A percentile compares a stretch with the other conserved stretches of the same genome.
Conservation (phyloP, 2,113 vertebrate species). For the Beaufortia kweichowensis region DNA sequence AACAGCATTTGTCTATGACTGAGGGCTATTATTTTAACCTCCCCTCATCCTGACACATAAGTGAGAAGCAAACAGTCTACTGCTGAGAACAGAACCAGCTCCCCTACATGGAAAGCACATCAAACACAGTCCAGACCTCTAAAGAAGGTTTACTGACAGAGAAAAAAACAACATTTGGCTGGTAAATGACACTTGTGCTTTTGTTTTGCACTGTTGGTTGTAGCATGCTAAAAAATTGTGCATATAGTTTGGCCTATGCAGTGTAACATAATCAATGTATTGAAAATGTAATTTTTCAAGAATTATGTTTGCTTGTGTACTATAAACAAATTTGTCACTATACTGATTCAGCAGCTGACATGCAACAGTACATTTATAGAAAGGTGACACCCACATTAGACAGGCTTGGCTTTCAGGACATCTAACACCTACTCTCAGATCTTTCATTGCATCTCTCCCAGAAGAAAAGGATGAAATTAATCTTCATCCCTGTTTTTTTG, state of each 20-base stretch:
- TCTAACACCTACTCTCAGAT: slow-evolving; percentile 63
- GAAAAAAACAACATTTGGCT: neutral
- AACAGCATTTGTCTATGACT: slow-evolving; percentile 42
- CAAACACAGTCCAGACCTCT: neutral
- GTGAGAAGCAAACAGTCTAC: slow-evolving; percentile 1
- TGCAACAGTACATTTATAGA: too few species aligned
- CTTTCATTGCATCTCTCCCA: slow-evolving; percentile 64
- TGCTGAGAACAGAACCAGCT: slow-evolving; percentile 18
- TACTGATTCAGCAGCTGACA: too few species aligned
- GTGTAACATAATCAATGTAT: too few species aligned
- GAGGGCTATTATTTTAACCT: slow-evolving; percentile 37
- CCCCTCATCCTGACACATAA: neutral
- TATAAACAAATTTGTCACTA: too few species aligned
- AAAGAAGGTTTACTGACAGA: neutral
- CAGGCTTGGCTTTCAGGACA: neutral
- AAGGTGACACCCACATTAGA: neutral
- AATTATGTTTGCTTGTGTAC: too few species aligned
- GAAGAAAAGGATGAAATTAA: slow-evolving; percentile 72
- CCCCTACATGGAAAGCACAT: neutral
- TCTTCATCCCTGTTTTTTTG: slow-evolving; percentile 75
- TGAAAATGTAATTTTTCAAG: too few species aligned
- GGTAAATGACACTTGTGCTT: neutral
- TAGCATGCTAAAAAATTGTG: too few species aligned
- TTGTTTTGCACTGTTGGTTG: slow-evolving; percentile 2
- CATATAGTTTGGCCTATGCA: too few species aligned